Conservation (phyloP, 2,888 invertebrate species). For the Nycteola revayana region DNA sequence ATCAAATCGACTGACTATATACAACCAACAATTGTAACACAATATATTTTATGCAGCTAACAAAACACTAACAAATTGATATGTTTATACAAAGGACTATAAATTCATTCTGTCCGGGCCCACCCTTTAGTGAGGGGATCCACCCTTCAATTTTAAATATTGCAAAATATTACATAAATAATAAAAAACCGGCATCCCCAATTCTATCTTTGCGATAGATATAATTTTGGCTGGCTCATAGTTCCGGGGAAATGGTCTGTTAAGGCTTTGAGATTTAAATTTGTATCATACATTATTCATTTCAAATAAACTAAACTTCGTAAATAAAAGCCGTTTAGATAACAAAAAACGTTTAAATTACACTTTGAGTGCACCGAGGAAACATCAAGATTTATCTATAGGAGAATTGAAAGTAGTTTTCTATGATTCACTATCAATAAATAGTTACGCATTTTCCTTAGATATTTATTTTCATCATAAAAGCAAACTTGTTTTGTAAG, state of each 20-base stretch:
- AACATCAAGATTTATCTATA: too few species aligned
- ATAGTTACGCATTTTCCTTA: too few species aligned
- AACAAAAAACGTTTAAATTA: too few species aligned
- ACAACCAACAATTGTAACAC: constrained; percentile 65
- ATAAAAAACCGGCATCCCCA: constrained; percentile 57
- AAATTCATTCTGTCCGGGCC: constrained; percentile 73
- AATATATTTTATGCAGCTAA: constrained; percentile 63
- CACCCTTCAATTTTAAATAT: constrained; percentile 77
- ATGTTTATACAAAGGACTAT: constrained; percentile 79
- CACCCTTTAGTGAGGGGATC: constrained; percentile 78
- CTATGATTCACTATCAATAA: too few species aligned
- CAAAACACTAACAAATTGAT: constrained; percentile 81
- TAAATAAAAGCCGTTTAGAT: constrained; percentile 2
- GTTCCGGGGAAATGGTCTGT: constrained; percentile 76
- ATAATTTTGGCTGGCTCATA: constrained; percentile 70
- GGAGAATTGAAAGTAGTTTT: too few species aligned
- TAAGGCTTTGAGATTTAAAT: constrained; percentile 62
- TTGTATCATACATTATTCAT: constrained; percentile 64
- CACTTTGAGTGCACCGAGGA: too few species aligned
- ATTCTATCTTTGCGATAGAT: constrained; percentile 48
- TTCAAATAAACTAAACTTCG: constrained; percentile 16
- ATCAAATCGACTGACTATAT: constrained; percentile 61
- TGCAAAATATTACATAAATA: constrained; percentile 80
- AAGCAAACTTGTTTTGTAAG: too few species aligned
- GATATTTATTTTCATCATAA: too few species aligned